phyloP scores from a whole-genome alignment of 2,888 invertebrate genomes.

The Melieria crassipennis region DNA sequence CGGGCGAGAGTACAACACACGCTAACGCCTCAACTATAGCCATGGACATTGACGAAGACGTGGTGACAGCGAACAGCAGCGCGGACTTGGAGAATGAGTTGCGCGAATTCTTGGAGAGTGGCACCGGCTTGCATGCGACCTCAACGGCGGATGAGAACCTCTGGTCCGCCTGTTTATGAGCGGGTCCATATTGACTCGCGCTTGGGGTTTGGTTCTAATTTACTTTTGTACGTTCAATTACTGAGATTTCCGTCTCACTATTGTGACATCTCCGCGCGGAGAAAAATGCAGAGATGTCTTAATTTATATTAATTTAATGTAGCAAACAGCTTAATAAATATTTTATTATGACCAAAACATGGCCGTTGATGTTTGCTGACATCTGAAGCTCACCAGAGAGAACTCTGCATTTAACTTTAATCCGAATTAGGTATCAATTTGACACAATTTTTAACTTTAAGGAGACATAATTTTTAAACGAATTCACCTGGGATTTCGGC shows the following conservation, averaged over 20 bases:
- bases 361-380: no score
- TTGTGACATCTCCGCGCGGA: not conserved
- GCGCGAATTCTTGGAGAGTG: constrained; percentile 77
- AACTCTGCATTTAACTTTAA: no score
- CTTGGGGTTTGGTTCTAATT: not conserved
- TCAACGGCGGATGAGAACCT: constrained; percentile 62
- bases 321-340: no score
- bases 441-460: no score
- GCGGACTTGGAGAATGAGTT: constrained; percentile 75
- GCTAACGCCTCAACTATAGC: constrained; percentile 30
- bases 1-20: constrained; percentile 9
- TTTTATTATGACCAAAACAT: no score
- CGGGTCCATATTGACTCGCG: not conserved
- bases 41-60: constrained; percentile 62
- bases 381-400: no score
- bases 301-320: not conserved
- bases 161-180: not conserved
- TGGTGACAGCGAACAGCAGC: constrained; percentile 45
- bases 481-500: no score
- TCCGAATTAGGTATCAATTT: no score
- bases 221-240: not conserved
- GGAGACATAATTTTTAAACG: no score
- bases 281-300: not conserved
- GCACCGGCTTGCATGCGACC: constrained; percentile 65
- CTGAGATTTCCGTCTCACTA: not conserved